Conservation (phyloP, 2,797 vertebrate genomes). For the Parauchenoglanis ngamensis region DNA sequence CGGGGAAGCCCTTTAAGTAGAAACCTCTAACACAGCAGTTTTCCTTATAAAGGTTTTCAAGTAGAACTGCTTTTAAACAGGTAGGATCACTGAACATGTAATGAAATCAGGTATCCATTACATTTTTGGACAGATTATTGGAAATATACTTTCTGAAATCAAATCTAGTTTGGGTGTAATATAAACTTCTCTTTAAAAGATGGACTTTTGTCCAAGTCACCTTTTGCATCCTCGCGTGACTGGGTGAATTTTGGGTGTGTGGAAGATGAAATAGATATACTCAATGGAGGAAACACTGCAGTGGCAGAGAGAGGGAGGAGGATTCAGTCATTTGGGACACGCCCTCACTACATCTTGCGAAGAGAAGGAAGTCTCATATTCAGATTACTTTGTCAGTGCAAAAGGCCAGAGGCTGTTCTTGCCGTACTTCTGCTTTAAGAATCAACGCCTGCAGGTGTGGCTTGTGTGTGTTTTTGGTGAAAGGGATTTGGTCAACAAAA, state of each 20-base stretch:
- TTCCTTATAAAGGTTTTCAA: background rate
- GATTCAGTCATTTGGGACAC: conserved; percentile 62
- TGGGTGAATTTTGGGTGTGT: conserved; percentile 61
- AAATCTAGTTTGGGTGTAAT: background rate
- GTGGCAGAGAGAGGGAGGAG: conserved; percentile 64
- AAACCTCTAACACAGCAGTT: background rate
- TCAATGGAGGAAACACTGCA: conserved; percentile 53
- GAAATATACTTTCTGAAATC: background rate
- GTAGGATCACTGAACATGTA: background rate
- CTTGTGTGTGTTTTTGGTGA: background rate
- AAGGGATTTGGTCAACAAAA: background rate
- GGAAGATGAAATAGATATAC: conserved; percentile 59
- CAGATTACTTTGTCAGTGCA: conserved; percentile 48
- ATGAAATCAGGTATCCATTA: background rate
- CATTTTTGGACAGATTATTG: background rate
- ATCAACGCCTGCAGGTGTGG: conserved; percentile 3
- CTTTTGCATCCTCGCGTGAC: conserved; percentile 1
- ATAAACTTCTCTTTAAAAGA: background rate
- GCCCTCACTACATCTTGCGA: conserved; percentile 65
- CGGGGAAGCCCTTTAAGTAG: background rate
- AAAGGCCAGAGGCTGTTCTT: conserved; percentile 37
- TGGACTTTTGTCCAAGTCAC: background rate
- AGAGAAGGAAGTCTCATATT: conserved; percentile 49
- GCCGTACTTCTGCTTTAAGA: background rate
- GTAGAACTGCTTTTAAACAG: background rate